Conservation (phyloP, 2,888 invertebrate species). For the Folsomia candida region DNA sequence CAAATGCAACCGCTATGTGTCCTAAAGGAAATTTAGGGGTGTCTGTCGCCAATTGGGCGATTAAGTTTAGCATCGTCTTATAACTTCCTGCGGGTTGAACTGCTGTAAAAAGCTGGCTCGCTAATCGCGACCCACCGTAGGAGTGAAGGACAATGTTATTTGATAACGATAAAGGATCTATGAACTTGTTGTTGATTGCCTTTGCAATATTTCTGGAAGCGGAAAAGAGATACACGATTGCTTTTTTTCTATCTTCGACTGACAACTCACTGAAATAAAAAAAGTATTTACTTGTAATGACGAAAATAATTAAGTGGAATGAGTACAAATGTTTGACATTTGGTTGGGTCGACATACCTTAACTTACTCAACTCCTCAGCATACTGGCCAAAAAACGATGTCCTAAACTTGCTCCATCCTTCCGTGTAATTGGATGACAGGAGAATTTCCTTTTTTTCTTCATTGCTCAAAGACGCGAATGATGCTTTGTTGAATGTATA, state of each 20-base stretch:
- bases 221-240: background rate
- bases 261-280: background rate
- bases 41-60: background rate
- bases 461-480: background rate
- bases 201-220: background rate
- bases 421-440: background rate
- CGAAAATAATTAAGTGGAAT: too few species aligned
- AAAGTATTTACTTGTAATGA: too few species aligned
- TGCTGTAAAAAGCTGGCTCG: background rate
- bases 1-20: background rate
- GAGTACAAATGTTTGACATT: too few species aligned
- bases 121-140: background rate
- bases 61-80: background rate
- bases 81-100: background rate
- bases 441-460: background rate
- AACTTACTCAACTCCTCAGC: background rate
- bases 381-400: background rate
- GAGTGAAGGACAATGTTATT: slow-evolving; percentile 10
- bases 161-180: background rate
- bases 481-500: background rate
- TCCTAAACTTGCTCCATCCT: background rate
- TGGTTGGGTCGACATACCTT: too few species aligned
- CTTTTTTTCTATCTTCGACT: background rate
- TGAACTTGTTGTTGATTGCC: background rate
- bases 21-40: slow-evolving; percentile 1